phyloP scores from a whole-genome alignment of 92 coral and sea anemone species.

The Heliopora coerulea region DNA sequence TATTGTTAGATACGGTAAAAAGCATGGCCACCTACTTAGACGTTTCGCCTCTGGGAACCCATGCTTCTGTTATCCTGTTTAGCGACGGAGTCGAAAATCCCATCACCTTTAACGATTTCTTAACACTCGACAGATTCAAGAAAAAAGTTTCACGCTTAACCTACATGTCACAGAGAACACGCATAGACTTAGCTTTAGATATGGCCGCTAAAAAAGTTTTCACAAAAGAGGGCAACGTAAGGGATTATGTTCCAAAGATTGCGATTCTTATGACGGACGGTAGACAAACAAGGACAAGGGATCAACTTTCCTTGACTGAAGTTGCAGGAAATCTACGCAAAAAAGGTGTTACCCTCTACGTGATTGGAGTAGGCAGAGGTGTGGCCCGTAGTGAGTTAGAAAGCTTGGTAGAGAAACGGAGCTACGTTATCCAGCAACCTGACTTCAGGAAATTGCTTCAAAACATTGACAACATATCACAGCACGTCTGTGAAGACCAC shows the following conservation, averaged over 20 bases:
- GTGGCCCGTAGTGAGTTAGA: background rate
- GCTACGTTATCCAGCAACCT: background rate
- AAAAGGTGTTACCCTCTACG: background rate
- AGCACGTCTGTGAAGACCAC: background rate
- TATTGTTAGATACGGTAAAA: constrained; percentile 40
- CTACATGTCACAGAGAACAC: constrained; percentile 53
- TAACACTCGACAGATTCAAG: constrained; percentile 35
- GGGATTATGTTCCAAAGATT: constrained; percentile 18
- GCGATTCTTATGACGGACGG: constrained; percentile 32
- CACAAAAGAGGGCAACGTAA: constrained; percentile 11
- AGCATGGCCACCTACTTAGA: constrained; percentile 47
- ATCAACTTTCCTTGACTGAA: background rate
- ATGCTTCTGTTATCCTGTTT: constrained; percentile 55
- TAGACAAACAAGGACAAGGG: background rate
- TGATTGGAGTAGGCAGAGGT: constrained; percentile 19
- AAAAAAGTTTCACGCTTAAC: constrained; percentile 22
- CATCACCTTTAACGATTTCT: constrained; percentile 38
- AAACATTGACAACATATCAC: background rate
- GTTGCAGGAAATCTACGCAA: background rate
- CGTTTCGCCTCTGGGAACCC: constrained; percentile 47
- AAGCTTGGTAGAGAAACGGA: background rate
- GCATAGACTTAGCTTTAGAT: constrained; percentile 56
- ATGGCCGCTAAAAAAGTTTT: constrained; percentile 53
- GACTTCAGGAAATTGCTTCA: background rate
- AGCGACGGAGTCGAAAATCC: constrained; percentile 47